These are phyloP conservation scores for Lacerta viridis DNA, from an alignment of 2,797 vertebrate species.

Conservation along the genomic window DNA sequence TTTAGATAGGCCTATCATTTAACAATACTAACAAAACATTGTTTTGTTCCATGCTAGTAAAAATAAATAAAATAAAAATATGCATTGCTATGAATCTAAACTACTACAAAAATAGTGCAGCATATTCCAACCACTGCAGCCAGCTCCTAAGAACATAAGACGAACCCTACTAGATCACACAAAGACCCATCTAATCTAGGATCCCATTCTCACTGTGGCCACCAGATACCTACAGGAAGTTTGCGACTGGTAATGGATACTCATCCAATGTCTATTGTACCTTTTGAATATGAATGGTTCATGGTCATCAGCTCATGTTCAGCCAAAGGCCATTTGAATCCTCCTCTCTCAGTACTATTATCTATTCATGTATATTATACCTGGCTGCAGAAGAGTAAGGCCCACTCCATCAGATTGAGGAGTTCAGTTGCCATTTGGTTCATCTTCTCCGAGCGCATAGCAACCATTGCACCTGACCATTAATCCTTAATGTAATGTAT, in stretches of 20 bases:
- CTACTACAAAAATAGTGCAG: not conserved
- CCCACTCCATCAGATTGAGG: not conserved
- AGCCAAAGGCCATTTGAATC: not conserved
- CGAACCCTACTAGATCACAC: too few relatives aligned
- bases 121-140: not conserved
- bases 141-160: too few relatives aligned
- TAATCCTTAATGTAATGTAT: not conserved
- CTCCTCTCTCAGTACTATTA: not conserved
- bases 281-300: not conserved
- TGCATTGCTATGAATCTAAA: not conserved
- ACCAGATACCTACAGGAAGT: too few relatives aligned
- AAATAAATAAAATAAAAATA: not conserved
- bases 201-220: too few relatives aligned
- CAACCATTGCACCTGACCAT: not conserved
- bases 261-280: not conserved
- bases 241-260: too few relatives aligned
- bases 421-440: not conserved
- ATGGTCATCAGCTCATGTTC: not conserved
- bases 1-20: not conserved
- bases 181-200: too few relatives aligned
- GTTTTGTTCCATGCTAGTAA: not conserved
- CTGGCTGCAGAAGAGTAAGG: not conserved
- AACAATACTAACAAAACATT: conserved; percentile 26
- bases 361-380: not conserved
- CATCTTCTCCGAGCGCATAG: too few relatives aligned